Conservation (phyloP, 2,797 vertebrate genomes). For the Acestrorhynchus altus region DNA sequence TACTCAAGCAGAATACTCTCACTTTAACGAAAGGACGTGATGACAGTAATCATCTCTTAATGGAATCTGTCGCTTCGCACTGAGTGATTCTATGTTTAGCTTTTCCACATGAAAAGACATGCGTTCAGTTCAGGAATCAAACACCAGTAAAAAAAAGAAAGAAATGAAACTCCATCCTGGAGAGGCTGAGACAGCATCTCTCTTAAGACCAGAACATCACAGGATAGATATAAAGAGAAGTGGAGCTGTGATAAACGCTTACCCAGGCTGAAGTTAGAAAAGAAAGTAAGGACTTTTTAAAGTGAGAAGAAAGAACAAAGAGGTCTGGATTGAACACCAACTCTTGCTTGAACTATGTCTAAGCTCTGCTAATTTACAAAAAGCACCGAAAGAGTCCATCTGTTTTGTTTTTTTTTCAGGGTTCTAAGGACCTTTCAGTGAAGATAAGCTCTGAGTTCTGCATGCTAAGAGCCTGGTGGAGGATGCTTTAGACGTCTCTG, state of each 20-base stretch:
- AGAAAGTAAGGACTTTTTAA: too few relatives aligned
- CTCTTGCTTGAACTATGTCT: neutral
- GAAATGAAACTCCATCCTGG: neutral
- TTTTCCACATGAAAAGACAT: neutral
- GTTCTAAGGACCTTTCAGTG: neutral
- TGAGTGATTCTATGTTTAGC: slow-evolving; percentile 17
- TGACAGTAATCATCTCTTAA: neutral
- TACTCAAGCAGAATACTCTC: neutral
- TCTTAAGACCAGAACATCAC: neutral
- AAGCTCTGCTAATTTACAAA: neutral
- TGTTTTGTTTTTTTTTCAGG: neutral
- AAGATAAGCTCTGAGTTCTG: slow-evolving; percentile 13
- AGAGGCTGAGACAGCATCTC: neutral
- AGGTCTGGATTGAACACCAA: neutral
- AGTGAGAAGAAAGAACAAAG: neutral
- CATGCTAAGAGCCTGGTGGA: slow-evolving; percentile 22
- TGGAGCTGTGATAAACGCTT: neutral
- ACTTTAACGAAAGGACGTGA: neutral
- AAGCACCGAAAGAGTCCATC: neutral
- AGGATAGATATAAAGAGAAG: neutral
- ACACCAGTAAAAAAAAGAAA: neutral
- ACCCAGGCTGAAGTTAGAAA: neutral
- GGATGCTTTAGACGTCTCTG: neutral
- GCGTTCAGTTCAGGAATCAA: neutral
- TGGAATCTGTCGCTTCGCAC: neutral